Base-by-base conservation (phyloP, 2,888 invertebrate species). In the Apodemia duryi region DNA sequence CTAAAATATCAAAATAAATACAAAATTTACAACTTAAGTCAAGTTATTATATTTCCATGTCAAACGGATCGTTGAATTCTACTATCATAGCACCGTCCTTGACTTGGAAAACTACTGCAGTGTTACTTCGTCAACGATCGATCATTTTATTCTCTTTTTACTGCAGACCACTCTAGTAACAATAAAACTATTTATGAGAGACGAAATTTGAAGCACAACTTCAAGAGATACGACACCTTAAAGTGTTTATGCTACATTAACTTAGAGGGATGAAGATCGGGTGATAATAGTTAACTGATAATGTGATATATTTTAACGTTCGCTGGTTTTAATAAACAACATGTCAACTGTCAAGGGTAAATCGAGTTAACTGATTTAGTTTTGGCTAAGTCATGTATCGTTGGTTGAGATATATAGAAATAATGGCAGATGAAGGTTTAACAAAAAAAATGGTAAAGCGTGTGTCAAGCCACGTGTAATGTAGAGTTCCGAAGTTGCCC, bases 101-200 rank as follows among this genome's bases (percentile, higher is more conserved):
- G 86, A 81, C 78, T 77, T 78, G 79, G 75, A 76, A 71, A 76
- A 77, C 70, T 76, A 82, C 80, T 83, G 84, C 84, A 83, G 81
- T 82, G 73, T 57, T 32, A 35, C 35, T 54, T 67, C 67, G 66
- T 60, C 67, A 66, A 51, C 71, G 70, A 73, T 73, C 71, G 70
- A 72, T 72, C 69, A 67, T 63, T 66, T 67, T 63, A 63, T 60
- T 21, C 21, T 43, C 51, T 63, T 67, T 63, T 63, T 49, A 61
- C 46, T 65, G 64, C 64, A 46, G 49, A 61, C 54, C 54, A 29
- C 57, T 46, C 49, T 35, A 28, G 38, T 63, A 49, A 32, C 63
- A 49, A 62, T 43, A 38, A 49, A 63, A 35, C 49, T 62, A 62
- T 49, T 62, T 43, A 32, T 62, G 49, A 62, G 49, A 28, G 61